Conservation (phyloP, 1,140 invertebrate species). For the Drosophila tropicalis region DNA sequence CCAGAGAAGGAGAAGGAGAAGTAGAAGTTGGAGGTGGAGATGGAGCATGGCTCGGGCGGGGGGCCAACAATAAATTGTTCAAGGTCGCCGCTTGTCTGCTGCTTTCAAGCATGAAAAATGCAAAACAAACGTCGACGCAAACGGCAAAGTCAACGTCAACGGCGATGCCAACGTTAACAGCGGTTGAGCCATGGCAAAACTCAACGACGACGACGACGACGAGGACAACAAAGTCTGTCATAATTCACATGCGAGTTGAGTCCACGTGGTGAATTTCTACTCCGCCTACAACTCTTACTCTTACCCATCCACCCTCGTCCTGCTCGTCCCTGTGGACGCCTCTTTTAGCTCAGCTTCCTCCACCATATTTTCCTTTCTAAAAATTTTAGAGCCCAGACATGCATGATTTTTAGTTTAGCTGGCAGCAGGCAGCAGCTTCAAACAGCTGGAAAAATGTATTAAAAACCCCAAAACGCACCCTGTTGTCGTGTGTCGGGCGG, state of each 20-base stretch:
- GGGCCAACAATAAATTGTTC: slow-evolving; percentile 72
- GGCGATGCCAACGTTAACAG: slow-evolving; percentile 22
- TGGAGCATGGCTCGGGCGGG: background rate
- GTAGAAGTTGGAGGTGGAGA: background rate
- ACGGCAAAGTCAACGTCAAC: slow-evolving; percentile 38
- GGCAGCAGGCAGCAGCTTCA: slow-evolving; percentile 13
- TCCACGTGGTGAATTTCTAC: slow-evolving; percentile 26
- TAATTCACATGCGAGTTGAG: slow-evolving; percentile 72
- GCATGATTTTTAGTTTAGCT: slow-evolving; percentile 70
- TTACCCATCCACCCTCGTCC: too few relatives aligned
- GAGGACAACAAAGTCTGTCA: slow-evolving; percentile 79
- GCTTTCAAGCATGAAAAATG: slow-evolving; percentile 79
- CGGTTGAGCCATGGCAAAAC: slow-evolving; percentile 49
- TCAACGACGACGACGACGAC: slow-evolving; percentile 72
- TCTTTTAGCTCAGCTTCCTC: background rate
- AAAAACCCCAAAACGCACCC: slow-evolving; percentile 68
- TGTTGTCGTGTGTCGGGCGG: background rate
- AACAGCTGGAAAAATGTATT: slow-evolving; percentile 75
- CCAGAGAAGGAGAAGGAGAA: slow-evolving; percentile 23
- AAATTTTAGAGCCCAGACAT: slow-evolving; percentile 33
- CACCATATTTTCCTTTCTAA: background rate
- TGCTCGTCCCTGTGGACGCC: too few relatives aligned
- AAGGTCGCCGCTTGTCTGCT: slow-evolving; percentile 80
- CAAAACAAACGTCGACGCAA: slow-evolving; percentile 69
- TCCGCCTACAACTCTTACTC: background rate